Evolutionary conservation across 2,888 invertebrate genomes (phyloP).

Genomic region (Sepiola atlantica): DNA sequence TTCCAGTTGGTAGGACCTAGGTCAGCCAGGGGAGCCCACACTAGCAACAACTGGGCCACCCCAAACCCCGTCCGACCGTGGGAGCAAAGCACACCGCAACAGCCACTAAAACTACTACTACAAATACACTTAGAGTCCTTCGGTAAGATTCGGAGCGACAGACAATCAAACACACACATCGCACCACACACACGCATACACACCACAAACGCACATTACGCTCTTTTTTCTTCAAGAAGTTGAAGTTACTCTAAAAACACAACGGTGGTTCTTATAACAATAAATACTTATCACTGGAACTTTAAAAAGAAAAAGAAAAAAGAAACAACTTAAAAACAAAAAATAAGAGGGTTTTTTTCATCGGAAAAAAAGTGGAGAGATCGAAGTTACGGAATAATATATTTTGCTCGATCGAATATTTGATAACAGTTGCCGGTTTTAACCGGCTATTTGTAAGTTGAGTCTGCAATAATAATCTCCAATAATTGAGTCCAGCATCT

Average conservation of each 20-base stretch:
- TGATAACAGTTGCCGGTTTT: background rate
- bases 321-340: too few species aligned
- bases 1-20: background rate
- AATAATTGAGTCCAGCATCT: too few species aligned
- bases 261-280: background rate
- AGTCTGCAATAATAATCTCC: too few species aligned
- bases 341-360: background rate
- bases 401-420: background rate
- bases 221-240: background rate
- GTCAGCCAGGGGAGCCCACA: background rate
- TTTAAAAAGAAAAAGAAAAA: too few species aligned
- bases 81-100: background rate
- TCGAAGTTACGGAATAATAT: background rate
- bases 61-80: background rate
- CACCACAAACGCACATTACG: background rate
- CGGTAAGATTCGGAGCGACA: background rate
- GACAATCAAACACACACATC: background rate
- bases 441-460: background rate
- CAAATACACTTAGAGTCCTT: background rate
- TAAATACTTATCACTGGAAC: background rate
- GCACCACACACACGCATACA: background rate
- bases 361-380: background rate
- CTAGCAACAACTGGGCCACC: conserved; percentile 13
- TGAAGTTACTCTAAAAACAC: background rate
- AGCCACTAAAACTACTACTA: background rate